A percentile compares a stretch with the other conserved stretches of the same genome.
Evolutionary conservation across 1,140 invertebrate genomes (phyloP).

Genomic region (Adelges cooleyi): DNA sequence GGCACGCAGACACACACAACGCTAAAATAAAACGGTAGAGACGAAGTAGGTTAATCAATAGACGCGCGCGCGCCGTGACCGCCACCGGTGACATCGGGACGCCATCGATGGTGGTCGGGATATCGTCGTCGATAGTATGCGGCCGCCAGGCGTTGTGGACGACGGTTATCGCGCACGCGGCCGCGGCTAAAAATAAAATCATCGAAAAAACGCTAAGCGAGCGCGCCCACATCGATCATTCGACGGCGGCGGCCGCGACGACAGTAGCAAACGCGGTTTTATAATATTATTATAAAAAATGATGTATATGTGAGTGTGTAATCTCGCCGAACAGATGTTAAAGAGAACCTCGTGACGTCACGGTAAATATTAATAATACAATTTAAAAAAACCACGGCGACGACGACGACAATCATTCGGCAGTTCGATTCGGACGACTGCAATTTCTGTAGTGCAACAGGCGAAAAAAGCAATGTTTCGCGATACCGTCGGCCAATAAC

Average conservation of each 20-base stretch:
- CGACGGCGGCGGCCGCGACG: background rate
- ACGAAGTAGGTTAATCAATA: constrained; percentile 27
- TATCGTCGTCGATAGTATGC: background rate
- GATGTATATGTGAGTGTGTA: too few species aligned
- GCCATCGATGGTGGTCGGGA: background rate
- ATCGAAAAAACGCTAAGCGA: background rate
- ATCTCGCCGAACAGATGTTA: background rate
- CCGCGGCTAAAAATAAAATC: constrained; percentile 17
- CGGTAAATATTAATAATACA: background rate
- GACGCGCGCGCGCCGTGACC: constrained; percentile 9
- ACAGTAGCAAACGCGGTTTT: too few species aligned
- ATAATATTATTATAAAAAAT: too few species aligned
- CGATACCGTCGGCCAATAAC: background rate
- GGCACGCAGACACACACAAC: background rate
- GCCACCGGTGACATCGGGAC: background rate
- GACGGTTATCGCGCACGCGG: background rate
- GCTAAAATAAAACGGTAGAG: constrained; percentile 23
- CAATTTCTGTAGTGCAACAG: too few species aligned
- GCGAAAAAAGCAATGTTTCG: too few species aligned
- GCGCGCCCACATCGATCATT: constrained; percentile 22
- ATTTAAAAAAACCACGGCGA: background rate
- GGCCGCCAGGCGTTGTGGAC: background rate
- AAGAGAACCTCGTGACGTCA: background rate
- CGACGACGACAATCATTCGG: too few species aligned
- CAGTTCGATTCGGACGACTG: background rate